Conservation (phyloP, 2,797 vertebrate genomes). For the Carcharodon carcharias region DNA sequence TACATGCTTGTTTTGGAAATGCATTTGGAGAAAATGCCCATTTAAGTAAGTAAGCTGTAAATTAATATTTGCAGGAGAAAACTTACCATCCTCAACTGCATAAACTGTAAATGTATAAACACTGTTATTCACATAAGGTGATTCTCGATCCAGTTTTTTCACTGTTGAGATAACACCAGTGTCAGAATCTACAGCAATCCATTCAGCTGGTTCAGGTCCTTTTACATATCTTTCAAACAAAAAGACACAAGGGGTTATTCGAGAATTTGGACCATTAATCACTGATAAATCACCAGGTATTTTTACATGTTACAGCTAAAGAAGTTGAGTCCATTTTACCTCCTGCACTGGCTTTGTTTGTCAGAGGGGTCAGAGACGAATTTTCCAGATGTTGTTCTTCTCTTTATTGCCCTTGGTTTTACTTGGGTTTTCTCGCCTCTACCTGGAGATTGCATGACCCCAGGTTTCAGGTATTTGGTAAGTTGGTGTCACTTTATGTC, state of each 20-base stretch:
- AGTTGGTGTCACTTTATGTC: background rate
- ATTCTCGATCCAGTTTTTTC: constrained; percentile 26
- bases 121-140: constrained; percentile 17
- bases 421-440: background rate
- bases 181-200: background rate
- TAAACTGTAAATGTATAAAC: background rate
- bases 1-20: no score
- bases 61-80: background rate
- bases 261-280: background rate
- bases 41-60: background rate
- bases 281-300: background rate
- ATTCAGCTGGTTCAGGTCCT: constrained; percentile 1
- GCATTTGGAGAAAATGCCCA: background rate
- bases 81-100: background rate
- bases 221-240: background rate
- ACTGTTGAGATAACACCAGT: constrained; percentile 12
- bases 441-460: background rate
- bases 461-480: background rate
- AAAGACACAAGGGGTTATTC: background rate
- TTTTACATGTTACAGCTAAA: background rate
- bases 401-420: background rate
- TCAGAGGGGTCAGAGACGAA: background rate
- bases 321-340: background rate
- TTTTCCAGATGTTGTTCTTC: background rate
- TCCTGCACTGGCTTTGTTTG: background rate